A percentile compares a stretch with the other conserved stretches of the same genome.
phyloP scores from a whole-genome alignment of 2,888 invertebrate species.

The Lepas anatifera region DNA sequence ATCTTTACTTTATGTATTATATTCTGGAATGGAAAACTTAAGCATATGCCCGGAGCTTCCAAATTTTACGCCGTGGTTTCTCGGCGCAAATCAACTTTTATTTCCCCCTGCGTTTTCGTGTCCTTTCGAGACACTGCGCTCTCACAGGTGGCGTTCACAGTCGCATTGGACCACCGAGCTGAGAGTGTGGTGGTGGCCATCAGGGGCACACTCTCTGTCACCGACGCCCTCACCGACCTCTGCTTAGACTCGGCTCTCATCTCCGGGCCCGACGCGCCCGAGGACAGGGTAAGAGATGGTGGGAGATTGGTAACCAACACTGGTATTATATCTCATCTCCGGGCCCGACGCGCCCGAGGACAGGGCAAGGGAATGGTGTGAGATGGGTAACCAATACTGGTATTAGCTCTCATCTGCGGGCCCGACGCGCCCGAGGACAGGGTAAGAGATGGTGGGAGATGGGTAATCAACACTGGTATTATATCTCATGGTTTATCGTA shows the following conservation, averaged over 20 bases:
- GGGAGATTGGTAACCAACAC: slow-evolving; percentile 47
- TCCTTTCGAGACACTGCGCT: slow-evolving; percentile 72
- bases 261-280: background rate
- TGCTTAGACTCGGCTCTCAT: slow-evolving; percentile 32
- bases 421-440: background rate
- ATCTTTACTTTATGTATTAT: slow-evolving; percentile 74
- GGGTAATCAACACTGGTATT: slow-evolving; percentile 33
- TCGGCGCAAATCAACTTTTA: too few relatives aligned
- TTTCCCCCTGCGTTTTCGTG: slow-evolving; percentile 70
- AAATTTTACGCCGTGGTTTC: too few relatives aligned
- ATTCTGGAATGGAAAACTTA: slow-evolving; percentile 63
- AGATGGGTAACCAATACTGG: too few relatives aligned
- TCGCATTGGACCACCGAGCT: slow-evolving; percentile 67
- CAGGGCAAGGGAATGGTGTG: background rate
- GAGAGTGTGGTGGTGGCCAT: slow-evolving; percentile 68
- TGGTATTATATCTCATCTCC: too few relatives aligned
- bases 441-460: slow-evolving; percentile 50
- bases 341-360: background rate
- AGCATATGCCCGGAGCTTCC: too few relatives aligned
- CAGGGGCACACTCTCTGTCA: slow-evolving; percentile 69
- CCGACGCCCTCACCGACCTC: slow-evolving; percentile 75
- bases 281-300: slow-evolving; percentile 36
- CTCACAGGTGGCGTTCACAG: slow-evolving; percentile 68
- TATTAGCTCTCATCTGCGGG: background rate
- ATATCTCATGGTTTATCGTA: too few relatives aligned